A percentile compares a stretch with the other conserved stretches of the same genome.
These are phyloP conservation scores for Cheirogaleus medius DNA, from an alignment of 2,113 vertebrate species.

Conservation along the genomic window DNA sequence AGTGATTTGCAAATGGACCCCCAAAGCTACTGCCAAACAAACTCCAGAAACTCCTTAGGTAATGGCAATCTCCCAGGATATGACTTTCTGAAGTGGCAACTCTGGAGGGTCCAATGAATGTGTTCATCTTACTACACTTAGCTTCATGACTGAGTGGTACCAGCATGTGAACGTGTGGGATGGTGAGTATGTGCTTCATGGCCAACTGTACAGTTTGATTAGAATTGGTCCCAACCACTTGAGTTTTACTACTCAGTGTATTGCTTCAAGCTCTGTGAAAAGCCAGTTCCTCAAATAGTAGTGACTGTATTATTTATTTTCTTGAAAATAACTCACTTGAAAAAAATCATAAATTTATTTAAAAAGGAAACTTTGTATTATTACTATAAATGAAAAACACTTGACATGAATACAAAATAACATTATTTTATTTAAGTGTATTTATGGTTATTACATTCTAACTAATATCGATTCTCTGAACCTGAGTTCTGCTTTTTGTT, in stretches of 20 bases:
- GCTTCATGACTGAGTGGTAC: neutral
- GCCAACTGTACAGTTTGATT: neutral
- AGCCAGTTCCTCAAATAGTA: neutral
- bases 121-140: neutral
- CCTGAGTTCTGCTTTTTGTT: neutral
- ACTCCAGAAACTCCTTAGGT: neutral
- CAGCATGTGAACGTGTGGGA: neutral
- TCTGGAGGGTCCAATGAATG: neutral
- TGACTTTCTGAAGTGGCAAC: neutral
- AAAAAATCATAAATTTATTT: slow-evolving; percentile 18
- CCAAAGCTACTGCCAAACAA: neutral
- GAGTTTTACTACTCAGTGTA: neutral
- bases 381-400: neutral
- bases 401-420: neutral
- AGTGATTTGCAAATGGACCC: neutral
- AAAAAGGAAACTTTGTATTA: neutral
- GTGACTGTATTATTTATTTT: neutral
- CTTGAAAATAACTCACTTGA: slow-evolving; percentile 16
- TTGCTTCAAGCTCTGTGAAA: neutral
- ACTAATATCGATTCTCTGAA: neutral
- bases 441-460: neutral
- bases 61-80: neutral
- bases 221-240: neutral
- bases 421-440: no score
- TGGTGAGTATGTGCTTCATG: neutral